Percentiles rank a stretch among this genome's conserved stretches.
Evolutionary conservation across 92 coral and sea anemone genomes (phyloP).

Genomic region (Phenganax subtilis): DNA sequence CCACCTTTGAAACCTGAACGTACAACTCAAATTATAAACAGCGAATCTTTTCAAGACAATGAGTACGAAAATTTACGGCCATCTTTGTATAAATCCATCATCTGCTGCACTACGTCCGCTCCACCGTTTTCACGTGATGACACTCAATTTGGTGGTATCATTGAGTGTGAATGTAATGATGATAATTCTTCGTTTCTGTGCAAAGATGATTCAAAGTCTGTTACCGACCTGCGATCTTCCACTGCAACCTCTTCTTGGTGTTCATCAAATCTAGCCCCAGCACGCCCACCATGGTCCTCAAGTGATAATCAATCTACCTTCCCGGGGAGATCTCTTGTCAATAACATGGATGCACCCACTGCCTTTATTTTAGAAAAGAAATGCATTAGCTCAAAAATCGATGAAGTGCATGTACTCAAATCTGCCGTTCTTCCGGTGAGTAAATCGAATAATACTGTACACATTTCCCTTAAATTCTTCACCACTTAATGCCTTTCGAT

Average conservation of each 20-base stretch:
- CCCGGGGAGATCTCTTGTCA: background rate
- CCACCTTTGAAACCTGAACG: background rate
- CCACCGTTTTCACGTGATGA: no score
- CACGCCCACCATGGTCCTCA: background rate
- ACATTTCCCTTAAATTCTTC: no score
- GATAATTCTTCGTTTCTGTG: no score
- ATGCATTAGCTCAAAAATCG: background rate
- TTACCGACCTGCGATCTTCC: background rate
- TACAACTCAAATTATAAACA: no score
- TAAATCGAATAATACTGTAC: background rate
- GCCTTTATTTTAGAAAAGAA: background rate
- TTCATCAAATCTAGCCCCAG: background rate
- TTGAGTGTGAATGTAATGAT: no score
- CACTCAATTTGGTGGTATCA: no score
- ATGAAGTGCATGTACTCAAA: background rate
- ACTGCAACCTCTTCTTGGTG: background rate
- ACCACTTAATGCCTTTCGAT: no score
- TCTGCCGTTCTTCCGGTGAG: background rate
- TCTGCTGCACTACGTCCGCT: no score
- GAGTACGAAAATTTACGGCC: no score
- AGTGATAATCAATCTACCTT: background rate
- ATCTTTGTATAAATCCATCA: no score
- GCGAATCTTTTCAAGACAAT: no score
- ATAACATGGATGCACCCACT: background rate
- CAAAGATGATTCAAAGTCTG: background rate